Conservation (phyloP, 2,113 vertebrate species). For the Austrofundulus limnaeus region DNA sequence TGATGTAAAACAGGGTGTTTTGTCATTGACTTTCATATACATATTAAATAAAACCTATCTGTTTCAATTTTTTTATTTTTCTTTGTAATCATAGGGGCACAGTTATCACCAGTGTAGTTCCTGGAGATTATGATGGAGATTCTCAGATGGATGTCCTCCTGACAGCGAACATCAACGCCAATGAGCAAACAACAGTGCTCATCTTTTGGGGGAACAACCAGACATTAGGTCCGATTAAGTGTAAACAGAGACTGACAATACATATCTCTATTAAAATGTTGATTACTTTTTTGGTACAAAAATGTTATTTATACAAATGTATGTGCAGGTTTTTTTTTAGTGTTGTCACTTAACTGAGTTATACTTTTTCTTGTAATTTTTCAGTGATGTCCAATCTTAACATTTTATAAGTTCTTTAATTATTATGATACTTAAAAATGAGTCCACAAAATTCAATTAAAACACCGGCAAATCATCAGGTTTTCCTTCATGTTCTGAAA, state of each 20-base stretch:
- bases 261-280: too few species aligned
- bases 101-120: conserved; percentile 89
- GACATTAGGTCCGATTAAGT: conserved; percentile 82
- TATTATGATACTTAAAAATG: too few species aligned
- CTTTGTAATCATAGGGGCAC: conserved; percentile 55
- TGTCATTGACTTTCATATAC: neutral
- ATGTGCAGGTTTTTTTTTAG: too few species aligned
- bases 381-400: too few species aligned
- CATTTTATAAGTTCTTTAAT: too few species aligned
- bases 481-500: too few species aligned
- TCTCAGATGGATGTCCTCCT: conserved; percentile 98
- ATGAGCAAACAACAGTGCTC: conserved; percentile 62
- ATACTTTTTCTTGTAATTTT: too few species aligned
- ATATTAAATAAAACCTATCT: neutral
- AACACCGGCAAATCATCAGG: too few species aligned
- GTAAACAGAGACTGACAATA: neutral
- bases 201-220: conserved; percentile 96
- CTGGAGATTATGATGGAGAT: conserved; percentile 97
- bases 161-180: conserved; percentile 70
- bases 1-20: neutral
- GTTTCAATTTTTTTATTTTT: neutral
- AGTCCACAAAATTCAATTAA: too few species aligned
- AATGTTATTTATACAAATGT: too few species aligned
- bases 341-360: too few species aligned
- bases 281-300: too few species aligned